Conservation (phyloP, 2,888 invertebrate genomes). For the Linhomoeus sp. region DNA sequence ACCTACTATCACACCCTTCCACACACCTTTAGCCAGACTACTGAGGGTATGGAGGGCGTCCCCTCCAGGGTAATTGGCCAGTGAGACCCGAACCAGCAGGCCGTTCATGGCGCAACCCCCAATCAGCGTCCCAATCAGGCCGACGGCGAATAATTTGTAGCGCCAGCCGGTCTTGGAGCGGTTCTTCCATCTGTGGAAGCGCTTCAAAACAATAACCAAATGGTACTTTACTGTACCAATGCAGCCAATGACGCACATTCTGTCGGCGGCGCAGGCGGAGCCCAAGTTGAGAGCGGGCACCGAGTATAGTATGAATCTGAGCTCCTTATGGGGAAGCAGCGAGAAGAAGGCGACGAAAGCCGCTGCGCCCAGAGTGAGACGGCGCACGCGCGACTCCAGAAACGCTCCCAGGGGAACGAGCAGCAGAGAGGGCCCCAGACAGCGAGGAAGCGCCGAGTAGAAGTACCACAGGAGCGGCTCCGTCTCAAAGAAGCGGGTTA, state of each 20-base stretch:
- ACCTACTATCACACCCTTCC: too few species aligned
- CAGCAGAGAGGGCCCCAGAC: conserved; percentile 56
- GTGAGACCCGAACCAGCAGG: too few species aligned
- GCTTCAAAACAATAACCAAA: too few species aligned
- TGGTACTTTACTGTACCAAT: too few species aligned
- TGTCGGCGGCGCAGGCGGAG: conserved; percentile 64
- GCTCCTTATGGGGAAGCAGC: conserved; percentile 85
- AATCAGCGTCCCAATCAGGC: too few species aligned
- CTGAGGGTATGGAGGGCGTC: too few species aligned
- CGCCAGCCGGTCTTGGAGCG: too few species aligned
- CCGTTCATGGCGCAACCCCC: too few species aligned
- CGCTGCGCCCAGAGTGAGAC: conserved; percentile 33
- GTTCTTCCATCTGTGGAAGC: too few species aligned
- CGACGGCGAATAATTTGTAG: too few species aligned
- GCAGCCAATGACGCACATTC: conserved; percentile 52
- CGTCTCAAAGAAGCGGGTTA: conserved; percentile 40
- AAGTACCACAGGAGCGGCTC: conserved; percentile 94
- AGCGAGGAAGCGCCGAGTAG: conserved; percentile 83
- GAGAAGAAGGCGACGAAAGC: conserved; percentile 74
- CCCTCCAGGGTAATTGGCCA: too few species aligned
- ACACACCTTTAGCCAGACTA: too few species aligned
- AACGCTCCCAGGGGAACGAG: conserved; percentile 42
- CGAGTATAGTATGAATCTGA: conserved; percentile 90
- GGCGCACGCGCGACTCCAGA: conserved; percentile 32
- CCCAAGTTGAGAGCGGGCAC: conserved; percentile 76